Evolutionary conservation across 2,888 invertebrate genomes (phyloP), one percentile per base, ranked within the genome.

Genomic region (Megastigmus dorsalis): DNA sequence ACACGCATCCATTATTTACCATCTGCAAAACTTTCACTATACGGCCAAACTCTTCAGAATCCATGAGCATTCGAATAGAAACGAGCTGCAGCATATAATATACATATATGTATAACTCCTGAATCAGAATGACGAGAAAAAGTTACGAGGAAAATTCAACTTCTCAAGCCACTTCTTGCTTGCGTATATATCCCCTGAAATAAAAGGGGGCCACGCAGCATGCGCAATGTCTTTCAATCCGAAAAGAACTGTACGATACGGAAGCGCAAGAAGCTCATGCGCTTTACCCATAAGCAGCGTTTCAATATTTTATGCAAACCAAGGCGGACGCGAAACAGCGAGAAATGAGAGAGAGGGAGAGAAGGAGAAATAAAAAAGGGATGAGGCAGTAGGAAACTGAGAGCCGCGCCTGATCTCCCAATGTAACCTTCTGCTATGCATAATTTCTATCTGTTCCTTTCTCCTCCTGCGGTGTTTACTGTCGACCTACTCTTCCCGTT

Each of bases 231-330:
- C 59, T 68, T 60, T 60, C 60, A 60, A 69, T 69, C n/a, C 38
- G 23, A n/a, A n/a, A n/a, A n/a, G n/a, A n/a, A n/a, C n/a, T n/a
- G n/a, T n/a, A n/a, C n/a, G n/a, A n/a, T n/a, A n/a, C n/a, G n/a
- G n/a, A 59, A 57, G 38, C 43, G 48, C 20, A 23, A 18, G 18
- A 20, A 38, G 30, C 30, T 43, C 43, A n/a, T n/a, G n/a, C 43
- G 60, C 45, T 23, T n/a, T 69, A 2, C 75, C 75, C 74, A 77
- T 79, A 79, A 79, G 78, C 77, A 77, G 67, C 75, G 74, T 76
- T 80, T 80, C 77, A 79, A 80, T 80, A 79, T 80, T 80, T 80
- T 77, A 79, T 80, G 78, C 79, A 77, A 76, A 70, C 79, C 70
- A 67, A 68, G 74, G 71, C 65, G 18, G 23, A 15, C n/a, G n/a